These are phyloP conservation scores for Scaptomyza caliginosa DNA, from an alignment of 2,888 invertebrate genomes.

Conservation along the genomic window DNA sequence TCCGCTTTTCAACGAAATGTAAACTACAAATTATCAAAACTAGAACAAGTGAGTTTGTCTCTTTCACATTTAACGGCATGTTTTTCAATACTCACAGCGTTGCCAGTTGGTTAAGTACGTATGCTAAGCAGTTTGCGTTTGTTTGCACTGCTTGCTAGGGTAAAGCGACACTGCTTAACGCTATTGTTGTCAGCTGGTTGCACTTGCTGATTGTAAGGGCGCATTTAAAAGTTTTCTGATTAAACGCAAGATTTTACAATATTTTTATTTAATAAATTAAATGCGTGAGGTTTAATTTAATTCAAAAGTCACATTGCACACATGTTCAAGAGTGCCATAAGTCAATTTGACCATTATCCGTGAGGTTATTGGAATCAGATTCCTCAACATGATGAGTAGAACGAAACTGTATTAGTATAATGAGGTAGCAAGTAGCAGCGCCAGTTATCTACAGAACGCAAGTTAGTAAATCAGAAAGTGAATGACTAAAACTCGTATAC, in stretches of 20 bases:
- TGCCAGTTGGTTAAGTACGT: not conserved
- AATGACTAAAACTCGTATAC: conserved; percentile 1
- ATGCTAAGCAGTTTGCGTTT: not conserved
- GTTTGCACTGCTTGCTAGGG: conserved; percentile 12
- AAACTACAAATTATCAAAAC: conserved; percentile 11
- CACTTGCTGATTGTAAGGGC: no score
- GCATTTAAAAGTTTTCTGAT: not conserved
- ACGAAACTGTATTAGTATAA: conserved; percentile 83
- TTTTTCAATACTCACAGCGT: conserved; percentile 5
- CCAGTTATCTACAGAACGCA: conserved; percentile 78
- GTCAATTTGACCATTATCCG: conserved; percentile 7
- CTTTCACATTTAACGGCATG: conserved; percentile 11
- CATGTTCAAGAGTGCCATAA: not conserved
- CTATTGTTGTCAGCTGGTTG: conserved; percentile 1
- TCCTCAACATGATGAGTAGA: conserved; percentile 68
- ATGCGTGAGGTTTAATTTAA: not conserved
- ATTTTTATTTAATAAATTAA: not conserved
- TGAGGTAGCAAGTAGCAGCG: conserved; percentile 83
- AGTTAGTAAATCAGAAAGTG: no score
- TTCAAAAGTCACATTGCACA: not conserved
- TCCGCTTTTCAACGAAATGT: conserved; percentile 1
- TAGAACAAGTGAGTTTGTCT: conserved; percentile 17
- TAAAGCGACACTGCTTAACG: no score
- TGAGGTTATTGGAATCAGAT: conserved; percentile 21
- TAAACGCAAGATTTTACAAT: no score